Evolutionary conservation across 2,113 vertebrate genomes (phyloP).

Genomic region (Epinephelus fuscoguttatus): DNA sequence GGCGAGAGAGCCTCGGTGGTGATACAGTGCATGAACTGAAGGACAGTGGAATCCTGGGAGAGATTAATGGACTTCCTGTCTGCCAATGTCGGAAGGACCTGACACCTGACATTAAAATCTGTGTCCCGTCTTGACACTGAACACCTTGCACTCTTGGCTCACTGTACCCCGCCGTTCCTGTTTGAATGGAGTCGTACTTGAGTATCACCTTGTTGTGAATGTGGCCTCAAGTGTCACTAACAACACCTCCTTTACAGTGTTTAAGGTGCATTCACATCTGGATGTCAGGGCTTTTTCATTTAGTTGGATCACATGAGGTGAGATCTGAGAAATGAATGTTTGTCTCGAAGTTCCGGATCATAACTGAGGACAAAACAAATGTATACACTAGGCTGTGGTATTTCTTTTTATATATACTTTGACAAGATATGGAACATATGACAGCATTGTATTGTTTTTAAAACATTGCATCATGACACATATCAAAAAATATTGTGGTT

Average conservation of each 20-base stretch:
- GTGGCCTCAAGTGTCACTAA: neutral
- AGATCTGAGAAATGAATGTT: neutral
- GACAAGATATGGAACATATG: no score
- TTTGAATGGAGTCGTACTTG: neutral
- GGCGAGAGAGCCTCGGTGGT: conserved; percentile 1
- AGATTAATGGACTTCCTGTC: conserved; percentile 55
- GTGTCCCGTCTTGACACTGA: conserved; percentile 23
- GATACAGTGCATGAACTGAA: conserved; percentile 14
- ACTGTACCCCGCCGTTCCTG: neutral
- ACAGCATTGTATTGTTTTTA: no score
- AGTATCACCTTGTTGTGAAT: conserved; percentile 1
- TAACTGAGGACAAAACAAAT: no score
- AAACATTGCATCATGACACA: no score
- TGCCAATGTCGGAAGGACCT: conserved; percentile 42
- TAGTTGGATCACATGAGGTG: neutral
- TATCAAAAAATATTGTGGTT: no score
- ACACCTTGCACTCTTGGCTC: neutral
- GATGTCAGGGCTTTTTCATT: neutral
- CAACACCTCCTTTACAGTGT: neutral
- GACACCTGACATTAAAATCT: conserved; percentile 44
- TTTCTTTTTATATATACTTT: no score
- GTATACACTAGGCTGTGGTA: no score
- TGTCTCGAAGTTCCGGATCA: neutral
- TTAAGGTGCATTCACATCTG: neutral
- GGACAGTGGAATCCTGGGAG: conserved; percentile 8